Conservation (phyloP, 35 echinoderm and acorn worm species). For the Nesometra sesokonis region DNA sequence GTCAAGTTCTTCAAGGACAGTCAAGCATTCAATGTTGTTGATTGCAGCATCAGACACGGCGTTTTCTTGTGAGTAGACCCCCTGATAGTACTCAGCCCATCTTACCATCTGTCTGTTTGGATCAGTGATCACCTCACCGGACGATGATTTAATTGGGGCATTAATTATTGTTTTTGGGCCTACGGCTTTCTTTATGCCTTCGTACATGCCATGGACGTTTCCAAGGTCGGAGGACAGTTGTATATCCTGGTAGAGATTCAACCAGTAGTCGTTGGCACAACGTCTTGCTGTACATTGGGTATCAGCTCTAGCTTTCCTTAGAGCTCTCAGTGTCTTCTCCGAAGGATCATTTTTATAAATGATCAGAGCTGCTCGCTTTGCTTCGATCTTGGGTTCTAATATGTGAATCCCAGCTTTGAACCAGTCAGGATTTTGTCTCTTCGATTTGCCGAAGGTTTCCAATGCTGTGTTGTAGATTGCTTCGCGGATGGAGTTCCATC, state of each 20-base stretch:
- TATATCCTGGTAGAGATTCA: not conserved
- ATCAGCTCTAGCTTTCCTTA: too few relatives aligned
- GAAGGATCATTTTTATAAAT: not conserved
- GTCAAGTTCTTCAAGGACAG: constrained; percentile 12
- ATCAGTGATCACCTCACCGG: too few relatives aligned
- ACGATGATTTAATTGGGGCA: too few relatives aligned
- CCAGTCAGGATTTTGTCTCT: not conserved
- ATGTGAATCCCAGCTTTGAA: not conserved
- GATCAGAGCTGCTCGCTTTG: constrained; percentile 15
- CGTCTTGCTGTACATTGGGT: too few relatives aligned
- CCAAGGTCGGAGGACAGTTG: not conserved
- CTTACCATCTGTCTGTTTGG: too few relatives aligned
- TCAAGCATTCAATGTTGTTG: not conserved
- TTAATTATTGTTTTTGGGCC: too few relatives aligned
- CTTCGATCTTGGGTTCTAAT: not conserved
- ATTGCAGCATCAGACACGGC: too few relatives aligned
- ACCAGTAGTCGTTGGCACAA: too few relatives aligned
- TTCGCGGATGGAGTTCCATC: not conserved
- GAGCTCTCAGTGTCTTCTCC: not conserved
- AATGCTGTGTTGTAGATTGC: constrained; percentile 5
- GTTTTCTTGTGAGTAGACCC: not conserved
- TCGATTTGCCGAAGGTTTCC: not conserved
- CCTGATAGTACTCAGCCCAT: not conserved
- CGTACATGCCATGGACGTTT: not conserved
- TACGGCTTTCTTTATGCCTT: constrained; percentile 2